These are phyloP conservation scores for Phthorimaea operculella DNA, from an alignment of 1,140 invertebrate species.

Conservation along the genomic window DNA sequence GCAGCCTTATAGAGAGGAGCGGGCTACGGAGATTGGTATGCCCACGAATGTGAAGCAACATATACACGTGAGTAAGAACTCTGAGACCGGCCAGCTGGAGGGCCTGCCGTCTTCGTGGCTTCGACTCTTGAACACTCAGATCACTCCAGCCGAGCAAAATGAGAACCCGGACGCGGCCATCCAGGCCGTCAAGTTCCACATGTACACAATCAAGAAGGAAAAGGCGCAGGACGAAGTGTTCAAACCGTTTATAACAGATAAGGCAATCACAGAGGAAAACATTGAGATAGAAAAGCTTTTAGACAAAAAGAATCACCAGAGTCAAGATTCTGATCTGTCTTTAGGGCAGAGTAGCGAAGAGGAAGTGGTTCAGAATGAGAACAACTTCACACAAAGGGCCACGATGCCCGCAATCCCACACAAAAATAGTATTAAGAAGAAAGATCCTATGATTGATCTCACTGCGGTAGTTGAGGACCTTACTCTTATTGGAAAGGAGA, in stretches of 20 bases:
- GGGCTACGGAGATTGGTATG: slow-evolving; percentile 73
- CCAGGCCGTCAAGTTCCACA: slow-evolving; percentile 93
- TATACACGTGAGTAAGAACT: slow-evolving; percentile 84
- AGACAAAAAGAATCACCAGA: slow-evolving; percentile 74
- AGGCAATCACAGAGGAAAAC: slow-evolving; percentile 80
- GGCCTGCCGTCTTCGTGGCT: slow-evolving; percentile 84
- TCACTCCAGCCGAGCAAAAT: slow-evolving; percentile 88
- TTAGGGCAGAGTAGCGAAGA: slow-evolving; percentile 64
- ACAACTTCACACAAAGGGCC: slow-evolving; percentile 49
- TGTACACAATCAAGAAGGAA: slow-evolving; percentile 84
- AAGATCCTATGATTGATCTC: slow-evolving; percentile 49
- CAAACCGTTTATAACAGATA: slow-evolving; percentile 82
- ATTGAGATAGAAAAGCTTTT: slow-evolving; percentile 81
- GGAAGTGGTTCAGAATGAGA: slow-evolving; percentile 37
- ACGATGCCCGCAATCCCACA: slow-evolving; percentile 55
- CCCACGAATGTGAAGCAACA: slow-evolving; percentile 83
- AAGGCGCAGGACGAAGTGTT: slow-evolving; percentile 71
- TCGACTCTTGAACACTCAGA: slow-evolving; percentile 84
- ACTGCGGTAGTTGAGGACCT: slow-evolving; percentile 57
- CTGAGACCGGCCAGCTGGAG: slow-evolving; percentile 79
- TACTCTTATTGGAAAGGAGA: slow-evolving; percentile 48
- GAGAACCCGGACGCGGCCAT: slow-evolving; percentile 88
- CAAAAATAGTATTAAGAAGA: slow-evolving; percentile 56
- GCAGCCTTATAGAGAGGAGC: slow-evolving; percentile 47
- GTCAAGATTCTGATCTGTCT: slow-evolving; percentile 69